phyloP scores from a whole-genome alignment of 2,888 invertebrate species.

The Globia sparganii region DNA sequence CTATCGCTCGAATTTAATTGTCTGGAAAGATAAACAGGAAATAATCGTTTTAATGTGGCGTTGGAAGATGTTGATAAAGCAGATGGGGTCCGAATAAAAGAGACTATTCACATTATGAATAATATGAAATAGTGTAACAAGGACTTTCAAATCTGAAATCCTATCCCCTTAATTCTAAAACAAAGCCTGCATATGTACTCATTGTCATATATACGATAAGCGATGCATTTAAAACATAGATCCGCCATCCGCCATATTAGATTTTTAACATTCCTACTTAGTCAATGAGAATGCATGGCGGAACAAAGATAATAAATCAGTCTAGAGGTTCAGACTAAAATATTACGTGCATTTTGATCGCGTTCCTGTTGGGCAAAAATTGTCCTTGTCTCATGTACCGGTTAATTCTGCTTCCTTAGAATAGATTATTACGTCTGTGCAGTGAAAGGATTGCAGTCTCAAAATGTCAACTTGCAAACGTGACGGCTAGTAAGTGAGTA shows the following conservation, averaged over 20 bases:
- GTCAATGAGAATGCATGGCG: conserved; percentile 35
- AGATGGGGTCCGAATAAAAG: background rate
- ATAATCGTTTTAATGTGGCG: conserved; percentile 23
- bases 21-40: conserved; percentile 59
- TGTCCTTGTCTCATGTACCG: conserved; percentile 28
- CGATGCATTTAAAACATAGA: conserved; percentile 38
- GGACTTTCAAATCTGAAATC: background rate
- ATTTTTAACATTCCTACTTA: conserved; percentile 53
- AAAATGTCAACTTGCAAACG: conserved; percentile 83
- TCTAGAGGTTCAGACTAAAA: conserved; percentile 43
- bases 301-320: conserved; percentile 52
- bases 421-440: conserved; percentile 64
- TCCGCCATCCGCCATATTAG: conserved; percentile 33
- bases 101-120: background rate
- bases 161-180: background rate
- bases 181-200: conserved; percentile 5
- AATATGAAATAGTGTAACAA: background rate
- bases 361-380: conserved; percentile 30
- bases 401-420: conserved; percentile 58
- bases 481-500: conserved; percentile 76
- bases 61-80: conserved; percentile 12
- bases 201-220: conserved; percentile 18
- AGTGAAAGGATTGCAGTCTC: conserved; percentile 85
- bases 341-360: conserved; percentile 32
- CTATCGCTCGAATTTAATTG: conserved; percentile 48